Percentiles rank a stretch among this genome's conserved stretches.
Conservation (phyloP, 37 sponge, comb jelly and placozoan genomes). For the Oopsacas minuta region DNA sequence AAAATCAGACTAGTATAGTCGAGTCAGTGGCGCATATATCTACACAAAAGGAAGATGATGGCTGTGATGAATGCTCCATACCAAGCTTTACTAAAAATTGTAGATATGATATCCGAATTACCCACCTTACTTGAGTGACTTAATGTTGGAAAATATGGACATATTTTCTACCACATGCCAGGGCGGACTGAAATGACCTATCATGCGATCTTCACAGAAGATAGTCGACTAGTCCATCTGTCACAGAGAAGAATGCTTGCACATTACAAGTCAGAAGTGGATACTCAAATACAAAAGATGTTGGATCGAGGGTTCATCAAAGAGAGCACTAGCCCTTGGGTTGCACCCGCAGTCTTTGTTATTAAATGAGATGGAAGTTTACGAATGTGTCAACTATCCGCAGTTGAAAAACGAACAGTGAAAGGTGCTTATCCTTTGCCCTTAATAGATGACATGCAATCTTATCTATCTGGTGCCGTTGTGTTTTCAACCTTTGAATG, state of each 20-base stretch:
- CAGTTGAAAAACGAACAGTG: slow-evolving; percentile 39
- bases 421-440: slow-evolving; percentile 51
- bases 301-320: slow-evolving; percentile 43
- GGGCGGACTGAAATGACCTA: slow-evolving; percentile 25
- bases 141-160: slow-evolving; percentile 12
- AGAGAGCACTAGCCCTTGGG: slow-evolving; percentile 44
- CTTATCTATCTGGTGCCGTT: slow-evolving; percentile 34
- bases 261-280: slow-evolving; percentile 9
- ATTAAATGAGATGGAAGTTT: slow-evolving; percentile 36
- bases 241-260: slow-evolving; percentile 42
- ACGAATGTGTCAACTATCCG: slow-evolving; percentile 41
- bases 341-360: slow-evolving; percentile 52
- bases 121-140: background rate
- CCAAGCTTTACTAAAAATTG: slow-evolving; percentile 17
- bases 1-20: background rate
- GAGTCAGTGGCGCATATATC: background rate
- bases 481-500: slow-evolving; percentile 33
- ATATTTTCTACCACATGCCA: slow-evolving; percentile 29
- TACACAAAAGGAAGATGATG: background rate
- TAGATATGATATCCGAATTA: slow-evolving; percentile 14
- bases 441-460: slow-evolving; percentile 45
- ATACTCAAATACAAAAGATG: slow-evolving; percentile 27
- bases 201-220: slow-evolving; percentile 34
- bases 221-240: slow-evolving; percentile 23
- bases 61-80: slow-evolving; percentile 32